Evolutionary conservation across 2,888 invertebrate genomes (phyloP).

Genomic region (Perithous albicinctus): DNA sequence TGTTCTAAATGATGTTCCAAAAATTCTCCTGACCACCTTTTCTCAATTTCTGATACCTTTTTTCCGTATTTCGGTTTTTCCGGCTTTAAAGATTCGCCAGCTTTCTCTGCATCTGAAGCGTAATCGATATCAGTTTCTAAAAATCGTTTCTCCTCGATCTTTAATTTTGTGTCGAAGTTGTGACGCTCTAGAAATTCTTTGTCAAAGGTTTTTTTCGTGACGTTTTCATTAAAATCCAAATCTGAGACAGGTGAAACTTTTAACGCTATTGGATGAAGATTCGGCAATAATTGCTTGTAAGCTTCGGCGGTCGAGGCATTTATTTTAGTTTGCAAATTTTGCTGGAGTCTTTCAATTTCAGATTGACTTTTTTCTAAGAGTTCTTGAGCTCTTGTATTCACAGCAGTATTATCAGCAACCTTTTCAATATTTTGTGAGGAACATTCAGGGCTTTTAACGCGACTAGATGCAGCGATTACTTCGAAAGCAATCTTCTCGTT

Average conservation of each 20-base stretch:
- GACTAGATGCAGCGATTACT: neutral
- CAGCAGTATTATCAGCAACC: neutral
- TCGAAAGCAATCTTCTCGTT: neutral
- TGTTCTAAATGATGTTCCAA: constrained; percentile 74
- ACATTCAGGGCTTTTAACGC: constrained; percentile 25
- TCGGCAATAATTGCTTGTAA: constrained; percentile 76
- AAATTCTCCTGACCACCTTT: constrained; percentile 81
- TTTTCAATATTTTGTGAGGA: neutral
- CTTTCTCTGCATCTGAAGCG: constrained; percentile 69
- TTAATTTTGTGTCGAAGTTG: constrained; percentile 74
- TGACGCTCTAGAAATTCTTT: constrained; percentile 76
- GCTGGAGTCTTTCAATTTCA: constrained; percentile 78
- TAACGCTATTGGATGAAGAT: constrained; percentile 48
- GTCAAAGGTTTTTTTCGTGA: constrained; percentile 73
- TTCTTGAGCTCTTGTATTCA: constrained; percentile 70
- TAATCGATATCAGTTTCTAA: constrained; percentile 72
- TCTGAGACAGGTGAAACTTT: constrained; percentile 61
- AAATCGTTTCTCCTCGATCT: constrained; percentile 75
- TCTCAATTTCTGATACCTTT: constrained; percentile 80
- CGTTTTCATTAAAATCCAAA: constrained; percentile 72
- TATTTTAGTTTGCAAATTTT: constrained; percentile 77
- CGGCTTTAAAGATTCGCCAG: constrained; percentile 6
- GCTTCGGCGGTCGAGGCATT: constrained; percentile 76
- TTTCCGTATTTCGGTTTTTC: constrained; percentile 75
- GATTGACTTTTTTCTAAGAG: constrained; percentile 74